Conservation (phyloP, 2,797 vertebrate species). For the Girardinus metallicus region DNA sequence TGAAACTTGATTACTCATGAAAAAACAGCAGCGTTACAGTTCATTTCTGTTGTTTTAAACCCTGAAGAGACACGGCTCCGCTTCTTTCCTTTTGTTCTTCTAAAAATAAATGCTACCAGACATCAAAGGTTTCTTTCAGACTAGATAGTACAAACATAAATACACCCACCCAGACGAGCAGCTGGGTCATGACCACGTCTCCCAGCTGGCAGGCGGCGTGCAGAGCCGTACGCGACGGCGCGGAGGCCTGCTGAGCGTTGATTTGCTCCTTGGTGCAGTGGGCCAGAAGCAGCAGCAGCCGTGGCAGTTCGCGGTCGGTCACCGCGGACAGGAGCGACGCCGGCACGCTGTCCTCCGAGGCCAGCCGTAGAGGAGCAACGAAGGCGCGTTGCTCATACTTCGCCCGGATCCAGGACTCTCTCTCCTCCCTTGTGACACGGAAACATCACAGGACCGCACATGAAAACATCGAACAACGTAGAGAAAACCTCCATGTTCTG, state of each 20-base stretch:
- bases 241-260: conserved; percentile 68
- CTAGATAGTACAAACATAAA: background rate
- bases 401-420: conserved; percentile 94
- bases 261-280: conserved; percentile 91
- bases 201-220: conserved; percentile 90
- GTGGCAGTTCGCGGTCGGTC: conserved; percentile 84
- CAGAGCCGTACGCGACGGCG: conserved; percentile 80
- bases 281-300: conserved; percentile 89
- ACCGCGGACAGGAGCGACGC: conserved; percentile 80
- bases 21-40: background rate
- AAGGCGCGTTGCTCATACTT: conserved; percentile 95
- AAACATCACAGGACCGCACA: background rate
- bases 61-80: background rate
- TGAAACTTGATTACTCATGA: background rate
- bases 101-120: background rate
- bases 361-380: conserved; percentile 82
- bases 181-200: conserved; percentile 94
- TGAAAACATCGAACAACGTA: background rate
- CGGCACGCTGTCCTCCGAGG: conserved; percentile 74
- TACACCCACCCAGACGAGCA: conserved; percentile 90
- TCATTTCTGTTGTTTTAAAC: background rate
- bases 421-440: conserved; percentile 83
- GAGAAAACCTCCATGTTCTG: background rate
- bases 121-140: background rate
- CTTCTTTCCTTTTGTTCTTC: background rate